phyloP scores from a whole-genome alignment of 2,113 vertebrate species.

The Taurulus bubalis region DNA sequence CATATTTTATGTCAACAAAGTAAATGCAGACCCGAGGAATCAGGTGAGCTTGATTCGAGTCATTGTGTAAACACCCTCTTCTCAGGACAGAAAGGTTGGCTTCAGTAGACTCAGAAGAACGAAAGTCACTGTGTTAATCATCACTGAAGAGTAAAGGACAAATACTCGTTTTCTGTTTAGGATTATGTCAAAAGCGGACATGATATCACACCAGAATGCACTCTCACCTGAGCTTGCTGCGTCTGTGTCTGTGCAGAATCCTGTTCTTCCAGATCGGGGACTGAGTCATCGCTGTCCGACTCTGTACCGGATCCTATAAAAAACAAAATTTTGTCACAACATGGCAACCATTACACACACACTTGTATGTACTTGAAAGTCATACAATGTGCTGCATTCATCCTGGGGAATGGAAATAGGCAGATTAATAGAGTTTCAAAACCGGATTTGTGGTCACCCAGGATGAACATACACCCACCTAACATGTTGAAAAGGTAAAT shows the following conservation, averaged over 20 bases:
- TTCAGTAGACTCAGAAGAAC: conserved; percentile 82
- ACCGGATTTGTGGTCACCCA: not conserved
- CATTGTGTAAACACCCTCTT: conserved; percentile 46
- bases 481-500: not conserved
- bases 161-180: not conserved
- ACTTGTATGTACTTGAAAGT: not conserved
- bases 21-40: not conserved
- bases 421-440: not conserved
- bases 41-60: not conserved
- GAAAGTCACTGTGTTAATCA: conserved; percentile 81
- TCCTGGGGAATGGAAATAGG: conserved; percentile 11
- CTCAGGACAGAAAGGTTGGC: conserved; percentile 77
- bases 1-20: not conserved
- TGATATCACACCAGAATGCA: not conserved
- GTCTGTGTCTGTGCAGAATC: conserved; percentile 96
- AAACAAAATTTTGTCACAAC: conserved; percentile 9
- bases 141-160: conserved; percentile 69
- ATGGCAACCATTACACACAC: not conserved
- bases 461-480: not conserved
- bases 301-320: conserved; percentile 95
- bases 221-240: conserved; percentile 94
- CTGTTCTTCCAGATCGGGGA: conserved; percentile 97
- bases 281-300: conserved; percentile 98
- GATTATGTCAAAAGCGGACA: not conserved
- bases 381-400: conserved; percentile 8